Conservation (phyloP, 1,140 invertebrate genomes). For the Leptinotarsa undecemlineata region DNA sequence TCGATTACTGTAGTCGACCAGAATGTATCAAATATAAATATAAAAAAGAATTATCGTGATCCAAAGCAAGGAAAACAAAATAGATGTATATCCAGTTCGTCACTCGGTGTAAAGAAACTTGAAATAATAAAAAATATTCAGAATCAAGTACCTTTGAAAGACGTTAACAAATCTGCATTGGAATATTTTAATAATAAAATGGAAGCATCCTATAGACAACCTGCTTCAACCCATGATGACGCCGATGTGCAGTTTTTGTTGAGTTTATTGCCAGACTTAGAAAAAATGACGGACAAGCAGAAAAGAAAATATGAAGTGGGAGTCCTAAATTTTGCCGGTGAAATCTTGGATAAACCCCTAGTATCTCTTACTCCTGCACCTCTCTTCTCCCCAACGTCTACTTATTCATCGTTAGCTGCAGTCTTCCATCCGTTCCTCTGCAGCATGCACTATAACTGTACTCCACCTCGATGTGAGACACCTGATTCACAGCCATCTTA, state of each 20-base stretch:
- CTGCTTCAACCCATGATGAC: constrained; percentile 29
- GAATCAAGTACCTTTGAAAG: constrained; percentile 25
- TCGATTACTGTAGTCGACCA: constrained; percentile 27
- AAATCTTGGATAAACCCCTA: constrained; percentile 29
- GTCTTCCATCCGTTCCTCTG: constrained; percentile 24
- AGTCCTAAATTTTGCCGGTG: constrained; percentile 33
- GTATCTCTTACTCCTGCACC: constrained; percentile 19
- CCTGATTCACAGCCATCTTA: constrained; percentile 23
- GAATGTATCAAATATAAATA: constrained; percentile 16
- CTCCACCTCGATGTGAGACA: constrained; percentile 25
- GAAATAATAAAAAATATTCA: constrained; percentile 25
- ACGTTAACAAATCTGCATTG: constrained; percentile 24
- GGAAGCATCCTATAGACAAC: constrained; percentile 23
- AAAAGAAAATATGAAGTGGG: constrained; percentile 39
- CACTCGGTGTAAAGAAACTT: constrained; percentile 11
- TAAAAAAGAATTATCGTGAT: constrained; percentile 22
- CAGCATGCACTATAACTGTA: constrained; percentile 25
- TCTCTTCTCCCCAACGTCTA: constrained; percentile 18
- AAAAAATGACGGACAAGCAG: constrained; percentile 37
- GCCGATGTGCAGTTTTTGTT: constrained; percentile 35
- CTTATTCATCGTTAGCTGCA: constrained; percentile 22
- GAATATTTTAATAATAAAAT: constrained; percentile 25
- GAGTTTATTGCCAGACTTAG: constrained; percentile 36
- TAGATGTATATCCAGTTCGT: constrained; percentile 12
- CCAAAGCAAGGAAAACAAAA: constrained; percentile 29